Evolutionary conservation across 2,888 invertebrate genomes (phyloP).

Genomic region (Amaurobius ferox): DNA sequence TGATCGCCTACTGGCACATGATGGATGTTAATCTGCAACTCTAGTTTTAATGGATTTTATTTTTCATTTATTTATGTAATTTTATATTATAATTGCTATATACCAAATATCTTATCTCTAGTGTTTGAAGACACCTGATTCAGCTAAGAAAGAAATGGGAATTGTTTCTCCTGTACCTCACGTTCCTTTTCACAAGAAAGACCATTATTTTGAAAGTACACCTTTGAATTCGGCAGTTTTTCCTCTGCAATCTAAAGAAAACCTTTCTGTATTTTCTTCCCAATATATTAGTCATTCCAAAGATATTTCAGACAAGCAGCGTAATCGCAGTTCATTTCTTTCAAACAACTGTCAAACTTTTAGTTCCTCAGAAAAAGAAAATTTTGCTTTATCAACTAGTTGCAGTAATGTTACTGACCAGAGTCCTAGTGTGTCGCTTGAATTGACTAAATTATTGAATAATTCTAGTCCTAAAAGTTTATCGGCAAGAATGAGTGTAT

Average conservation of each 20-base stretch:
- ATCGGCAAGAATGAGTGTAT: constrained; percentile 18
- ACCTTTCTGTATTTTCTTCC: not conserved
- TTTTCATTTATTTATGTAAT: too few relatives aligned
- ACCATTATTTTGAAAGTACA: constrained; percentile 54
- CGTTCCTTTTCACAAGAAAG: constrained; percentile 46
- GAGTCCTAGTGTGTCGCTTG: constrained; percentile 19
- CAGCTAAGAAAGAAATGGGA: not conserved
- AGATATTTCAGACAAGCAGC: constrained; percentile 27
- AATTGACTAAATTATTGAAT: constrained; percentile 16
- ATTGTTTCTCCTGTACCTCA: constrained; percentile 53
- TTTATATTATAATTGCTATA: too few relatives aligned
- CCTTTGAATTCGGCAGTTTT: constrained; percentile 39
- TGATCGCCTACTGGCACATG: too few relatives aligned
- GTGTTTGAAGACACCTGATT: constrained; percentile 16
- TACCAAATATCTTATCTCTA: constrained; percentile 25
- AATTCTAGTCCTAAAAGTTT: constrained; percentile 30
- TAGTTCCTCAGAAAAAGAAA: not conserved
- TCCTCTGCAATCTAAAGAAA: constrained; percentile 22
- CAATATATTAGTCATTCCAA: not conserved
- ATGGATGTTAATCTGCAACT: too few relatives aligned
- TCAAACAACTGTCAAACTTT: not conserved
- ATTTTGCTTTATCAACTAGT: not conserved
- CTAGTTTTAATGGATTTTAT: too few relatives aligned
- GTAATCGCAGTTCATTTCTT: constrained; percentile 31
- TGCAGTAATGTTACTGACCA: not conserved